Percentiles rank a stretch among this genome's conserved stretches.
Evolutionary conservation across 1,140 invertebrate species (phyloP).

Genomic region (Eulimnadia texana): DNA sequence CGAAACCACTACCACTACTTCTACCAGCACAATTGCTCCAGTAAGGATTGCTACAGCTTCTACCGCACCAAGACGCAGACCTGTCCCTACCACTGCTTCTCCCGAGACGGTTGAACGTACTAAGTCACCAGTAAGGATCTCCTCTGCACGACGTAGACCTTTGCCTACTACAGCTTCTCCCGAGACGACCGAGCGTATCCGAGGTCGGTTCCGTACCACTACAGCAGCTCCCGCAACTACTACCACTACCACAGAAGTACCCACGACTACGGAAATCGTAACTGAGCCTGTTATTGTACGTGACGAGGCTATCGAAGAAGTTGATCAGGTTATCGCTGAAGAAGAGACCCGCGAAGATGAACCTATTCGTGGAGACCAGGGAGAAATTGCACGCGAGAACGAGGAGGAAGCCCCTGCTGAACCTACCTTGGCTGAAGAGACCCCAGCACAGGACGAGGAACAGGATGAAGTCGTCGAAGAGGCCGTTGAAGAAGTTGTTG

Average conservation of each 20-base stretch:
- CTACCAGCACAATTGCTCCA: neutral
- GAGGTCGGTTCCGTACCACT: neutral
- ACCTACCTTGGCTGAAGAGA: conserved; percentile 2
- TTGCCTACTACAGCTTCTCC: neutral
- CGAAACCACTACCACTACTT: neutral
- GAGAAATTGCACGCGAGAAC: neutral
- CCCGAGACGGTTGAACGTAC: neutral
- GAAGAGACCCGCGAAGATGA: neutral
- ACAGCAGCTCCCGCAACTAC: too few species aligned
- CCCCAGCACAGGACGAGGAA: neutral
- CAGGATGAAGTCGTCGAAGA: conserved; percentile 1
- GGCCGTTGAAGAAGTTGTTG: conserved; percentile 1
- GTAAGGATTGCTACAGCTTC: neutral
- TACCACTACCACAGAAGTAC: neutral
- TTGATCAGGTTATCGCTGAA: neutral
- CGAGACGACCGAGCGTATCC: neutral
- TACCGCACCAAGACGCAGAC: neutral
- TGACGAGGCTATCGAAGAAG: neutral
- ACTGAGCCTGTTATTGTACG: neutral
- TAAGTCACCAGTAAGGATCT: too few species aligned
- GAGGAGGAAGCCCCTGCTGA: neutral
- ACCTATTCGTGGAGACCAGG: neutral
- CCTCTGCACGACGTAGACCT: neutral
- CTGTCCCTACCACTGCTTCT: neutral
- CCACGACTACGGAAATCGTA: neutral